Base-by-base conservation (phyloP, 1,140 invertebrate genomes). In the Anoplolepis gracilipes region DNA sequence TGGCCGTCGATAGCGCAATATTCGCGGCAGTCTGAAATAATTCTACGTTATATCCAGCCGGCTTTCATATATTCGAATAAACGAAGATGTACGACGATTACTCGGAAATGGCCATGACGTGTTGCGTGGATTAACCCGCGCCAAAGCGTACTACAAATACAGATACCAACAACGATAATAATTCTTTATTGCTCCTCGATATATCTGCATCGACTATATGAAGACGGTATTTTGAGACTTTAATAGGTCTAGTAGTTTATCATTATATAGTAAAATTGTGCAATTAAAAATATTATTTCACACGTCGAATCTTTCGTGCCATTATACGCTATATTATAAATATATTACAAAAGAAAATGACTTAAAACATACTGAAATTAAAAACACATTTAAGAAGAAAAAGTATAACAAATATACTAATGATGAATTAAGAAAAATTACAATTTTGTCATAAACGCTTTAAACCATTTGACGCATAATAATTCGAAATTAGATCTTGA, bases 1-100 rank as follows among this genome's bases (percentile, higher is more conserved):
- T 69, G 61, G 57, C 62, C 65, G 86, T 57, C 77, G 88, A 81
- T 89, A 89, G 57, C 75, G 53, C 86, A 76, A 61, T 36, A 57
- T 70, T 86, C 67, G 65, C 36, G 46, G 8, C 46, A 42, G 62
- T 5, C 42, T 57, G 62, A 64, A 39, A 79, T 69, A 79, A 79
- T 79, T 79, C 76, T 8, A 79, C 76, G 42, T 69, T 79, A 33
- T 78, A 36, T 78, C 39, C 49, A n/a, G 16, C 30, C 46, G 30
- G 30, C 64, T 79, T 69, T 79, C 64, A 55, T 69, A 33, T 79
- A 69, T 57, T 69, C 77, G 77, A 79, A 69, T 79, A 22, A 79
- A 69, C 33, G 77, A 79, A 79, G 77, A 79, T 79, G 62, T 46
- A 55, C 49, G 62, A 36, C 25, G 77, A 79, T 79, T 79, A 79